Evolutionary conservation across 2,888 invertebrate species (phyloP), one percentile per base, ranked within the genome.

Genomic region (Bedellia somnulentella): DNA sequence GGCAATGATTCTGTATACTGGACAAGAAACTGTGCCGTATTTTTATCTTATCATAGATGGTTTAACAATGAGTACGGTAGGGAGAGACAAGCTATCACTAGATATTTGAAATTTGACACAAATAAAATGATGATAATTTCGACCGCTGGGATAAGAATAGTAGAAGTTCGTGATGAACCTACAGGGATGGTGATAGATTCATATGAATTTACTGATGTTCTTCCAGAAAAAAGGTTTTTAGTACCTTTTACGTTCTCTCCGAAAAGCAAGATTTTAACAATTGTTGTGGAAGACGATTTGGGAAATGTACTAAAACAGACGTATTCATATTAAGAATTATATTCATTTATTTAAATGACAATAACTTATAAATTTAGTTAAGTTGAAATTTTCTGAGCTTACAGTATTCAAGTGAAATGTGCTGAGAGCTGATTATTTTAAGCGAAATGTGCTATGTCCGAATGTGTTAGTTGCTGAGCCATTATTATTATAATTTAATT

Each of bases 291-390:
- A 57, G 86, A 86, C 45, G 81, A 83, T 38, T 55, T 78, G 39
- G 86, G 86, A 41, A 83, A 83, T 50, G 79, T 86, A 39, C 60
- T 86, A 35, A 86, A 85, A 58, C 78, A 81, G 50, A 76, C 79
- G 42, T 75, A 81, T 58, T 77, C 81, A 5, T 76, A 78, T 52
- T 77, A 53, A 52, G 5, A 42, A 33, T 17, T 30, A 29, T 32
- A 31, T 35, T 27, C 44, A 33, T 44, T 42, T 37, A 52, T 51
- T 39, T 58, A 53, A 39, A 58, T 63, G 56, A 78, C 66, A 67
- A 64, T 63, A 64, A 60, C 46, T 48, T 50, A 31, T 33, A 40
- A 37, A 33, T 23, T 34, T 35, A 37, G 34, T 27, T 3, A 9
- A 3, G 11, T 9, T 6, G 8, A 8, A 8, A 11, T 24, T 24